phyloP scores from a whole-genome alignment of 2,113 vertebrate species.

The Pimephales promelas region DNA sequence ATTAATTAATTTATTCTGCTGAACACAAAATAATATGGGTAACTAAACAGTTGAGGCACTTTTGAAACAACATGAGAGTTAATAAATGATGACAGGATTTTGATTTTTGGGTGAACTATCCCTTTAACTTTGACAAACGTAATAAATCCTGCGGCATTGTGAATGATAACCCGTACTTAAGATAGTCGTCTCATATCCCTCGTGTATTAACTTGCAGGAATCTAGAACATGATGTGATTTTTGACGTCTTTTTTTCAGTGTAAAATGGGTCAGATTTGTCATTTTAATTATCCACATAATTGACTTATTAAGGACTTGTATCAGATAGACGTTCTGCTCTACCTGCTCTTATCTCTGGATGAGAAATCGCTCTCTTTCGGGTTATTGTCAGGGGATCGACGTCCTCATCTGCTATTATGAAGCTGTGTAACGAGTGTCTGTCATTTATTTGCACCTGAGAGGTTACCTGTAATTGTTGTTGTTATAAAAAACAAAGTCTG shows the following conservation, averaged over 20 bases:
- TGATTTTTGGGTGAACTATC: slow-evolving; percentile 45
- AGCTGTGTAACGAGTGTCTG: not conserved
- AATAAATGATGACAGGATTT: too few species aligned
- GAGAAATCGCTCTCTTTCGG: not conserved
- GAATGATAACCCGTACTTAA: slow-evolving; percentile 82
- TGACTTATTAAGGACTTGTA: not conserved
- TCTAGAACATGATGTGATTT: slow-evolving; percentile 14
- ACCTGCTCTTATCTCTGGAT: not conserved
- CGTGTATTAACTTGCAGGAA: not conserved
- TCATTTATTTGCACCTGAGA: slow-evolving; percentile 1
- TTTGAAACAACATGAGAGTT: too few species aligned
- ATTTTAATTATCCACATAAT: slow-evolving; percentile 31
- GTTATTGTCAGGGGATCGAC: not conserved
- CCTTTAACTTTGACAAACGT: too few species aligned
- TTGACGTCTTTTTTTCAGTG: slow-evolving; percentile 7
- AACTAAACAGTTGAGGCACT: too few species aligned
- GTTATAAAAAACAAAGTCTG: too few species aligned
- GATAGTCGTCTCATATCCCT: slow-evolving; percentile 67
- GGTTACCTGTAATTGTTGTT: too few species aligned
- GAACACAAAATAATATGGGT: too few species aligned
- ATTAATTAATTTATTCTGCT: too few species aligned
- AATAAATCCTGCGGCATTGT: slow-evolving; percentile 85
- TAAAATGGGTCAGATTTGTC: slow-evolving; percentile 15
- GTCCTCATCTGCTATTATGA: not conserved
- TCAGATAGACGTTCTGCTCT: slow-evolving; percentile 7